Evolutionary conservation across 1,140 invertebrate species (phyloP), one percentile per base, ranked within the genome.

Genomic region (Cylas formicarius): DNA sequence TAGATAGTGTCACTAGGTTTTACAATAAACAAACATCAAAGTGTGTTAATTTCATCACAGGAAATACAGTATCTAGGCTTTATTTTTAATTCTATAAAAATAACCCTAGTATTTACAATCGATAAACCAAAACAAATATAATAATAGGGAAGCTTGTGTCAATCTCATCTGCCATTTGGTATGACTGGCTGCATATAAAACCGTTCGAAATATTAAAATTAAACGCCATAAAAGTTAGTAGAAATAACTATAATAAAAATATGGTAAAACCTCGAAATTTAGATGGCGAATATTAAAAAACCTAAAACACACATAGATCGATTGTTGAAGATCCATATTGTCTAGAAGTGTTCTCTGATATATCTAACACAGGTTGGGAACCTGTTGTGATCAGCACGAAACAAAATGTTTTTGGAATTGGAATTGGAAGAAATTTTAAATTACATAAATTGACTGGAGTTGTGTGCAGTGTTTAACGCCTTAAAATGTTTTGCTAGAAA

Each of bases 401-500:
- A 14, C 8, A 17, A 27, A 22, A 5, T n/a, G 27, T n/a, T 28
- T 28, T 28, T 28, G 27, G 27, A 28, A 28, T n/a, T n/a, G n/a
- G n/a, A n/a, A n/a, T n/a, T n/a, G n/a, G n/a, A n/a, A n/a, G n/a
- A n/a, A n/a, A n/a, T 28, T 4, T 11, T 9, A 28, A 5, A 27
- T 14, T 32, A 42, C 22, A 48, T 43, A 10, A 47, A 47, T 22
- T 41, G 18, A 23, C 32, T 41, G 22, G 38, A 47, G 28, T 21
- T 47, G 13, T 26, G 27, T 35, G 45, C 45, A 22, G 31, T 27
- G 2, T 65, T 63, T 44, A 17, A 62, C 2, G 58, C 44, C 0
- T 22, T 67, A 11, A 63, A 67, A 53, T 55, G 38, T 27, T 67
- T 67, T 51, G 61, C 55, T 10, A 32, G 17, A 8, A 24, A 62